A percentile compares a stretch with the other conserved stretches of the same genome.
Evolutionary conservation across 2,888 invertebrate species (phyloP).

Genomic region (Mechanitis messenoides): DNA sequence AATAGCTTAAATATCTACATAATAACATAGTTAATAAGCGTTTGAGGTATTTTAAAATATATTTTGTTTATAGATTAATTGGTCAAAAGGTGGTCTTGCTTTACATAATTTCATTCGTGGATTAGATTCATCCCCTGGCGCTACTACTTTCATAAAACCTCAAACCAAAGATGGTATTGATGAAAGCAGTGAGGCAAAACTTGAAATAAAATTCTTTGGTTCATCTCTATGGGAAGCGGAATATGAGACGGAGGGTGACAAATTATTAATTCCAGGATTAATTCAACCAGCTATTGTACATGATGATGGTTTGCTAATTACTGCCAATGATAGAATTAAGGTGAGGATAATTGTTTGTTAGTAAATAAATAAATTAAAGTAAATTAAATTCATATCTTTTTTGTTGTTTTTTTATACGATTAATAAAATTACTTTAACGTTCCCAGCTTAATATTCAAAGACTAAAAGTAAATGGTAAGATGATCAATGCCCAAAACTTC

Average conservation of each 20-base stretch:
- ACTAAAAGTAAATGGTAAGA: slow-evolving; percentile 85
- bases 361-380: not conserved
- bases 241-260: slow-evolving; percentile 73
- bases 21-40: no score
- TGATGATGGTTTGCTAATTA: slow-evolving; percentile 85
- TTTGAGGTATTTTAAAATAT: no score
- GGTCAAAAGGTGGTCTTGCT: slow-evolving; percentile 81
- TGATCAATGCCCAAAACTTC: slow-evolving; percentile 88
- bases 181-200: slow-evolving; percentile 46
- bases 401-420: not conserved
- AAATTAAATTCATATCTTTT: no score
- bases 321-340: slow-evolving; percentile 86
- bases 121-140: slow-evolving; percentile 96
- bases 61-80: slow-evolving; percentile 75
- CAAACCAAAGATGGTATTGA: slow-evolving; percentile 58
- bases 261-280: slow-evolving; percentile 79
- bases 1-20: not conserved
- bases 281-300: slow-evolving; percentile 82
- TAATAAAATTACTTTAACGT: slow-evolving; percentile 14
- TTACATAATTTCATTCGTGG: slow-evolving; percentile 96
- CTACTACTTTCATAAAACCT: slow-evolving; percentile 78
- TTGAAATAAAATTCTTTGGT: slow-evolving; percentile 81
- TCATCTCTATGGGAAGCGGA: slow-evolving; percentile 82
- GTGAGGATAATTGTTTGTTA: slow-evolving; percentile 50
- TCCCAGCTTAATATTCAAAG: slow-evolving; percentile 85